phyloP scores from a whole-genome alignment of 2,888 invertebrate genomes.

The Nomada ruficornis region DNA sequence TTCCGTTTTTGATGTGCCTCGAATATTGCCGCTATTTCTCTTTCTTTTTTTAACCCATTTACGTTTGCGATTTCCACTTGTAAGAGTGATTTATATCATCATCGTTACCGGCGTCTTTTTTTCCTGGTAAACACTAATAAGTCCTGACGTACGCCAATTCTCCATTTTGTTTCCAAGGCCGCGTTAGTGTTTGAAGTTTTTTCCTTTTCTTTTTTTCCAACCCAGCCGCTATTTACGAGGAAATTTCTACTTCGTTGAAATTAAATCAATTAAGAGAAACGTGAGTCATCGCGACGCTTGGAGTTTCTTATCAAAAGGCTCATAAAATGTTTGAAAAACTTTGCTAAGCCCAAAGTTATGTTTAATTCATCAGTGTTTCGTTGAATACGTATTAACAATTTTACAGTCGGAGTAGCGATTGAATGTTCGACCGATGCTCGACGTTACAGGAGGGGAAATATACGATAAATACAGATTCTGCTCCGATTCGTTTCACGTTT shows the following conservation, averaged over 20 bases:
- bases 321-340: conserved; percentile 18
- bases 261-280: background rate
- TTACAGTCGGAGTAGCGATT: conserved; percentile 2
- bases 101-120: conserved; percentile 45
- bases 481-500: too few relatives aligned
- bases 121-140: conserved; percentile 53
- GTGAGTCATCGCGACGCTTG: conserved; percentile 12
- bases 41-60: conserved; percentile 3
- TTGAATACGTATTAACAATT: conserved; percentile 19
- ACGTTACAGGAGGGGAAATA: too few relatives aligned
- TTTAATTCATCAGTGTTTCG: conserved; percentile 28
- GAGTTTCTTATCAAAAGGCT: background rate
- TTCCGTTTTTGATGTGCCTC: conserved; percentile 9
- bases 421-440: conserved; percentile 1
- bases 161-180: conserved; percentile 20
- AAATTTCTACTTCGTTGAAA: conserved; percentile 23
- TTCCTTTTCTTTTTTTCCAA: background rate
- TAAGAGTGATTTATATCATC: conserved; percentile 51
- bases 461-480: too few relatives aligned
- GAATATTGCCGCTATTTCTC: background rate
- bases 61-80: conserved; percentile 5
- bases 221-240: conserved; percentile 12
- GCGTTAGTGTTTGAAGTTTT: background rate
- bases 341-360: background rate
- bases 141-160: conserved; percentile 1